Base-by-base conservation (phyloP, 2,113 vertebrate species). In the Lophotis ruficrista region DNA sequence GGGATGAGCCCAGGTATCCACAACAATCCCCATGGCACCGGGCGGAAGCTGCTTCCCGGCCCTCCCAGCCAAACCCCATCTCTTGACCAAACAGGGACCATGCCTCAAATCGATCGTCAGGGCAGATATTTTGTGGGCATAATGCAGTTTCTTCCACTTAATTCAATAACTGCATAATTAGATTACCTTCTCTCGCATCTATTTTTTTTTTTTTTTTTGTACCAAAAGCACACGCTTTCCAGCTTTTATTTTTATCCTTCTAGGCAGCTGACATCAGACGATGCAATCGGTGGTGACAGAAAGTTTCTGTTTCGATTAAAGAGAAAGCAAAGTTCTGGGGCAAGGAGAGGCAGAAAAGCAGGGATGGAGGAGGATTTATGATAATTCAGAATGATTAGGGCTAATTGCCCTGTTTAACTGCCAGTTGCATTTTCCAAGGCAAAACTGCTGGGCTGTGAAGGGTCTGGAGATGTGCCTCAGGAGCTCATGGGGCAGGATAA, bases 1-100 rank as follows among this genome's bases (percentile, higher is more conserved):
- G 16, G 43, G 35, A 8, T 64, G 57, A 88, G 48, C 28, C 50
- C 81, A 35, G 18, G 22, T 54, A 50, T 35, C n/a, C 18, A 15
- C 25, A 66, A 25, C 0, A 1, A 60, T 71, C 31, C 78, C 2
- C 0, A 28, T 54, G 51, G 43, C 33, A 31, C 31, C 0, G 0
- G 35, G n/a, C 0, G 0, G 53, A 33, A 83, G 33, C 38, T 77
- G 38, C 58, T 92, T 38, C 60, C 37, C 47, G 51, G 8, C 21
- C 23, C 27, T 80, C 33, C 68, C 72, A 87, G 69, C 21, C 56
- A 87, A 92, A 66, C 15, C 9, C 47, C 43, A 58, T 37, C 58
- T 7, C 51, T 45, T 56, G 65, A 27, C 51, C 76, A 60, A 47
- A 87, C 23, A 56, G 35, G 37, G 73, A 83, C 54, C 14, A 7